These are phyloP conservation scores for Phyllotreta striolata DNA, from an alignment of 2,888 invertebrate species.

Conservation along the genomic window DNA sequence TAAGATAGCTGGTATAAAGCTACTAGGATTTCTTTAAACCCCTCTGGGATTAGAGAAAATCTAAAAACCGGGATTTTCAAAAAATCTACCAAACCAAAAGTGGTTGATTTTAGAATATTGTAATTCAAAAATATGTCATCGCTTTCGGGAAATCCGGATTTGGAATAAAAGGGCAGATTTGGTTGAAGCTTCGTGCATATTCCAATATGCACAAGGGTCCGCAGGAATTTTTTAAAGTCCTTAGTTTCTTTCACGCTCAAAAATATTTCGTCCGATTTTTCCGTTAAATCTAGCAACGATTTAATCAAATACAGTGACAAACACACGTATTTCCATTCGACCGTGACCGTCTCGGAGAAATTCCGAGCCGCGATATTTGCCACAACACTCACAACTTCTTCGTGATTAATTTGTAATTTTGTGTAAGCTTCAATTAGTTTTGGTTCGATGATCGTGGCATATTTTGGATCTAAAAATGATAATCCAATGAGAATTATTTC, in stretches of 20 bases:
- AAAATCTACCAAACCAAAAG: constrained; percentile 63
- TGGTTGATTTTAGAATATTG: constrained; percentile 63
- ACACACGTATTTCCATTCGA: constrained; percentile 61
- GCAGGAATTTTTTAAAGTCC: constrained; percentile 68
- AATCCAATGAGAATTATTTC: background rate
- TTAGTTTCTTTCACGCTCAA: constrained; percentile 75
- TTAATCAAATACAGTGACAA: constrained; percentile 62
- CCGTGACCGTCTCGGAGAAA: constrained; percentile 42
- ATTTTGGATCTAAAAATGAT: constrained; percentile 12
- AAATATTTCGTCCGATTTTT: constrained; percentile 54
- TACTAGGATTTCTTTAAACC: constrained; percentile 70
- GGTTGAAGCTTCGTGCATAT: constrained; percentile 71
- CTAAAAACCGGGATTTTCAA: constrained; percentile 65
- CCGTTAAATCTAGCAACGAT: constrained; percentile 51
- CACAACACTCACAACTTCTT: constrained; percentile 29
- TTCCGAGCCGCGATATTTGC: constrained; percentile 35
- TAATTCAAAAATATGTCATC: constrained; percentile 63
- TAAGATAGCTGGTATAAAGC: constrained; percentile 74
- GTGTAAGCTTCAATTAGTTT: constrained; percentile 34
- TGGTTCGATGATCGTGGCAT: constrained; percentile 11
- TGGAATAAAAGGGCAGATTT: constrained; percentile 54
- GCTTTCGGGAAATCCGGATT: constrained; percentile 33
- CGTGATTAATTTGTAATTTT: constrained; percentile 33
- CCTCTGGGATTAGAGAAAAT: constrained; percentile 65
- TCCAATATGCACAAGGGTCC: constrained; percentile 71